Base-by-base conservation (phyloP, 2,113 vertebrate genomes). In the Anguilla japonica region DNA sequence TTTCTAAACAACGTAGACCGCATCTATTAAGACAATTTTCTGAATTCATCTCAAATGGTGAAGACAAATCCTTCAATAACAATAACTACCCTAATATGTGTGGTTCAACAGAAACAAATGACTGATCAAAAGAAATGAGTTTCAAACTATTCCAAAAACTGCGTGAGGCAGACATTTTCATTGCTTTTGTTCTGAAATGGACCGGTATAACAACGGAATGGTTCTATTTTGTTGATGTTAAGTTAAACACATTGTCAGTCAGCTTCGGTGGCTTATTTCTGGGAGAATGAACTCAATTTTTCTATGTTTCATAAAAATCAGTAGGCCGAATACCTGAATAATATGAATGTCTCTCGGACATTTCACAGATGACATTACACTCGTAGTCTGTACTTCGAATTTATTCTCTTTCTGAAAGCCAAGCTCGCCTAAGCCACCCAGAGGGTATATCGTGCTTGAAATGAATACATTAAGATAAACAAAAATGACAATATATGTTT, bases 61-160 rank as follows among this genome's bases (percentile, higher is more conserved):
- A 41, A 39, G 26, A 81, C 79, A 43, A 41, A 81, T 81, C 18
- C 18, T 20, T 41, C 79, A 81, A 41, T 81, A 2, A 43, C 41
- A 2, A 0, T 81, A 75, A 75, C n/a, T 81, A 81, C 6, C 41
- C 39, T 43, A 81, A 81, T 41, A 41, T 18, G 39, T 43, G 14
- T 43, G 79, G 79, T 80, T 80, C 18, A 40, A 41, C 34, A 15
- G 34, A 80, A 41, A 41, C 15, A 80, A 80, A 41, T 80, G 29
- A 41, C 34, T 80, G 79, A 80, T 80, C 41, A 80, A 80, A 80
- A 16, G 34, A 39, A 80, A 39, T 41, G 39, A 22, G 41, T 34
- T 26, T 81, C 79, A 81, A 81, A 81, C 41, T 81, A 81, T 43
- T 57, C 29, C 82, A 14, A 57, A 83, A 83, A 57, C n/a, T 43